Evolutionary conservation across 2,888 invertebrate genomes (phyloP).

Genomic region (Cosmopolites sordidus): DNA sequence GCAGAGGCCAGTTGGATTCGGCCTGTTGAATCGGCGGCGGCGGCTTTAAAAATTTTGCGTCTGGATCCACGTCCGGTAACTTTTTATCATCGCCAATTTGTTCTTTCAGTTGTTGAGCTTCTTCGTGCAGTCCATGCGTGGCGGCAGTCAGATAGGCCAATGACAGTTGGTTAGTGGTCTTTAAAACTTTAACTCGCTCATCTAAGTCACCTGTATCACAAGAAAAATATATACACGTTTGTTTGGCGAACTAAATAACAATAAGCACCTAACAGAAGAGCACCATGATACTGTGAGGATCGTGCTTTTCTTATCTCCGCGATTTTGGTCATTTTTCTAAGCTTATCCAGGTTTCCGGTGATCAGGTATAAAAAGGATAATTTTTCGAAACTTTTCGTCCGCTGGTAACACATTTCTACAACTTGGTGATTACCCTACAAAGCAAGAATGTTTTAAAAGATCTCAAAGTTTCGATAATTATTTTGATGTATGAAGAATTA

Average conservation of each 20-base stretch:
- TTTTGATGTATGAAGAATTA: too few relatives aligned
- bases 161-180: constrained; percentile 68
- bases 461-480: too few relatives aligned
- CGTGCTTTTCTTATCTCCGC: constrained; percentile 97
- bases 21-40: constrained; percentile 84
- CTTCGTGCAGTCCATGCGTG: constrained; percentile 81
- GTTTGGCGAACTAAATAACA: too few relatives aligned
- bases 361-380: constrained; percentile 95
- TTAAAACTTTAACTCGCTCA: constrained; percentile 82
- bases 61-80: constrained; percentile 68
- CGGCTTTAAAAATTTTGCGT: constrained; percentile 76
- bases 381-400: constrained; percentile 99
- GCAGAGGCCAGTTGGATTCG: constrained; percentile 96
- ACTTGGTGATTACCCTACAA: constrained; percentile 60
- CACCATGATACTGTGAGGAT: constrained; percentile 95
- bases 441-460: too few relatives aligned
- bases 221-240: too few relatives aligned
- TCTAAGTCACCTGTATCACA: constrained; percentile 68
- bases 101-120: constrained; percentile 67
- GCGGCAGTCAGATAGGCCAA: constrained; percentile 93
- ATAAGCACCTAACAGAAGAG: constrained; percentile 61
- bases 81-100: constrained; percentile 53
- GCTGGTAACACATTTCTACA: constrained; percentile 99
- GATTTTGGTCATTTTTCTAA: constrained; percentile 98
- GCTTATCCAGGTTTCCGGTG: constrained; percentile 95